Evolutionary conservation across 2,113 vertebrate genomes (phyloP).

Genomic region (Trachemys scripta): DNA sequence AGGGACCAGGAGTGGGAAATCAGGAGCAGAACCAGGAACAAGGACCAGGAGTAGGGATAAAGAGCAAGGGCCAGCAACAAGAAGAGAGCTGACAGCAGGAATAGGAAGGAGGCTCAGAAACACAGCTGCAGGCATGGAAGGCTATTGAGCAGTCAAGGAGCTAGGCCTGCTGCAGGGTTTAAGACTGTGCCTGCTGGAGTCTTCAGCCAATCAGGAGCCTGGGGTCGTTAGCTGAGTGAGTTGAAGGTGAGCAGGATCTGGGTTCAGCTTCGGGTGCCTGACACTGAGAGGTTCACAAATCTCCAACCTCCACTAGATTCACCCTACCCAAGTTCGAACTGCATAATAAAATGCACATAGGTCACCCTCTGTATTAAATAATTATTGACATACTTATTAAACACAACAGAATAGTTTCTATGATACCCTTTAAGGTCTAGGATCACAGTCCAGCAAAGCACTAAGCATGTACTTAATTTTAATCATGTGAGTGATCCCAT

Average conservation of each 20-base stretch:
- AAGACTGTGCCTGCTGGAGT: not conserved
- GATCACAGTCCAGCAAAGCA: not conserved
- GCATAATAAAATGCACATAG: not conserved
- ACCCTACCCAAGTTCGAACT: not conserved
- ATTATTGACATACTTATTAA: not conserved
- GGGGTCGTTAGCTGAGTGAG: not conserved
- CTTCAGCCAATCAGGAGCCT: not conserved
- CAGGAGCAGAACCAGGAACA: not conserved
- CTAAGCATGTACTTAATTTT: not conserved
- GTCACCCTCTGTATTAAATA: not conserved
- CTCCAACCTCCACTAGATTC: not conserved
- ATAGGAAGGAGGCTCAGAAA: not conserved
- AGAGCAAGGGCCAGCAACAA: not conserved
- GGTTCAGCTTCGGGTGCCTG: not conserved
- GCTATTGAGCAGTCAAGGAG: not conserved
- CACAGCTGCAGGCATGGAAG: not conserved
- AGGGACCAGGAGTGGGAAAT: not conserved
- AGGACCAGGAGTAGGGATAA: not conserved
- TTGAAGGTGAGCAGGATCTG: not conserved
- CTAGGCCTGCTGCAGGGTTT: no score
- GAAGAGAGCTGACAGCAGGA: not conserved
- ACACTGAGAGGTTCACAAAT: not conserved
- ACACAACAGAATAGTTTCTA: not conserved
- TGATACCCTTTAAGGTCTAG: not conserved
- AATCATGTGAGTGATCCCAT: not conserved